phyloP scores from a whole-genome alignment of 2,888 invertebrate species.

The Timema podura region DNA sequence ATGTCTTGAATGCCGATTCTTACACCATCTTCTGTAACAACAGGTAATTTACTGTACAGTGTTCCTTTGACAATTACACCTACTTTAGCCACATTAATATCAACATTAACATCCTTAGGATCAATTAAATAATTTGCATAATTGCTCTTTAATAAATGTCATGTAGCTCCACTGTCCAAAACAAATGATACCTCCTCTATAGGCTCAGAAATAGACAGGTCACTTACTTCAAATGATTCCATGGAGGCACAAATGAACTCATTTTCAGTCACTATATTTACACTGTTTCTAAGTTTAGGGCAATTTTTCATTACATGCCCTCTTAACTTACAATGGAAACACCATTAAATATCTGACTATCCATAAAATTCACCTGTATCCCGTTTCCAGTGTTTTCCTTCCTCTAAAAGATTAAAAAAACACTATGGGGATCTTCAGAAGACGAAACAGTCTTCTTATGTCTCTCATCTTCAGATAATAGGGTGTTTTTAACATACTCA shows the following conservation, averaged over 20 bases:
- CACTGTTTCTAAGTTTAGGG: not conserved
- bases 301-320: not conserved
- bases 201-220: not conserved
- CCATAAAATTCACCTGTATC: not conserved
- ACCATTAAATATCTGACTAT: not conserved
- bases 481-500: not conserved
- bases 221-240: not conserved
- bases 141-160: not conserved
- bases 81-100: not conserved
- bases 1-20: not conserved
- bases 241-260: not conserved
- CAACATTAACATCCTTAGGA: not conserved
- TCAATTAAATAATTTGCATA: not conserved
- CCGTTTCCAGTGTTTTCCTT: not conserved
- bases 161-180: conserved; percentile 4
- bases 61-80: not conserved
- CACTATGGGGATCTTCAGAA: not conserved
- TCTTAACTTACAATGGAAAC: not conserved
- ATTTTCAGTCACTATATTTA: not conserved
- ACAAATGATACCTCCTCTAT: not conserved
- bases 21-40: not conserved
- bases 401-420: not conserved
- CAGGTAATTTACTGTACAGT: not conserved
- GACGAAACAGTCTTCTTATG: not conserved
- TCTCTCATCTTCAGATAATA: not conserved